These are phyloP conservation scores for Grammomys surdaster DNA, from an alignment of 2,113 vertebrate species.

Conservation along the genomic window DNA sequence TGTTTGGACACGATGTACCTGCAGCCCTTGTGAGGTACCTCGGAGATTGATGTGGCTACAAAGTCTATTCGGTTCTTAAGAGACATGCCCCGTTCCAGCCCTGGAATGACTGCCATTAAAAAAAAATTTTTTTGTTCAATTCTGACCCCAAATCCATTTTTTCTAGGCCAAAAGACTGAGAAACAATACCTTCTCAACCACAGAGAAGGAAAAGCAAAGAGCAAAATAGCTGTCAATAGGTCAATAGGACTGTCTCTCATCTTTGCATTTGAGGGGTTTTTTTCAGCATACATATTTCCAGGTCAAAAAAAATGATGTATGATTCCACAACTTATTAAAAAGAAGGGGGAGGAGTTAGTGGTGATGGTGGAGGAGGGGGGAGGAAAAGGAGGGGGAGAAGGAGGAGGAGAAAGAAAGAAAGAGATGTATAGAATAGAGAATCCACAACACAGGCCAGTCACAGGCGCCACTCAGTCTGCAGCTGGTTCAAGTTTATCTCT, in stretches of 20 bases:
- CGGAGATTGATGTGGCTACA: fast-evolving
- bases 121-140: not conserved
- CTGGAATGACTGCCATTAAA: no score
- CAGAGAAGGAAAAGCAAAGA: constrained; percentile 49
- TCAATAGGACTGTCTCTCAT: not conserved
- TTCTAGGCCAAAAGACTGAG: not conserved
- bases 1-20: not conserved
- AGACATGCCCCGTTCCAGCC: fast-evolving
- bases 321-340: constrained; percentile 64
- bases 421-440: not conserved
- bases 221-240: fast-evolving
- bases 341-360: not conserved
- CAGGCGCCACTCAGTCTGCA: constrained; percentile 89
- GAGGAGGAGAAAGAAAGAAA: not conserved
- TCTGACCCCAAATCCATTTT: not conserved
- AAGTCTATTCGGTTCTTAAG: not conserved
- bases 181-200: not conserved
- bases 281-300: constrained; percentile 70
- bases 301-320: constrained; percentile 79
- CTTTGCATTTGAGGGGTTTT: constrained; percentile 68
- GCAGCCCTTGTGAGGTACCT: fast-evolving
- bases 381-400: not conserved
- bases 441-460: constrained; percentile 47
- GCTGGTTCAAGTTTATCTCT: constrained; percentile 86
- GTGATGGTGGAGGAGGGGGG: not conserved